Conservation (phyloP, 2,888 invertebrate genomes). For the Orthosia incerta region DNA sequence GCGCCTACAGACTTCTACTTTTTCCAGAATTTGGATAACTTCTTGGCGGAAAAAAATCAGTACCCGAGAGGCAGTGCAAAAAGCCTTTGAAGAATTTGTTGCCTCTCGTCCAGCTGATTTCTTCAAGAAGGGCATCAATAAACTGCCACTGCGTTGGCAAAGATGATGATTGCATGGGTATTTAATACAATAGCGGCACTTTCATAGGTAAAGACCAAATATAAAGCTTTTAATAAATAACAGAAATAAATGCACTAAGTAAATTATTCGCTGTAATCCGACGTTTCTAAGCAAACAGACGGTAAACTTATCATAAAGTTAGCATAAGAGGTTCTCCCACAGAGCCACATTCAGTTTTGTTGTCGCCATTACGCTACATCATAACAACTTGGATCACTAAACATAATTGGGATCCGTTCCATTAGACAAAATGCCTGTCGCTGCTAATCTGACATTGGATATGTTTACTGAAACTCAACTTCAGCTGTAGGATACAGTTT, state of each 20-base stretch:
- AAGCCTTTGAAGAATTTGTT: too few species aligned
- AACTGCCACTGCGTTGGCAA: too few species aligned
- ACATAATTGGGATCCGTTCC: slow-evolving; percentile 70
- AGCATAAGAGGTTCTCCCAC: slow-evolving; percentile 28
- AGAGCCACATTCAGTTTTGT: slow-evolving; percentile 52
- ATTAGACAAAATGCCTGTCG: slow-evolving; percentile 69
- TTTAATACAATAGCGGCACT: too few species aligned
- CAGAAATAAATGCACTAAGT: slow-evolving; percentile 24
- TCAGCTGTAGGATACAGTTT: slow-evolving; percentile 3
- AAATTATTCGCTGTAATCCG: slow-evolving; percentile 18
- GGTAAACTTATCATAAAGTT: slow-evolving; percentile 36
- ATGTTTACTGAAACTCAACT: slow-evolving; percentile 51
- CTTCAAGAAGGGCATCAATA: too few species aligned
- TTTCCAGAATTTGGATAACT: too few species aligned
- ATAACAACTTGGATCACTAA: slow-evolving; percentile 68
- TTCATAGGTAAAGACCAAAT: too few species aligned
- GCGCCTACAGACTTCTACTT: too few species aligned
- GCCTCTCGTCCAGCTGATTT: too few species aligned
- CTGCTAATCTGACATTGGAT: slow-evolving; percentile 64
- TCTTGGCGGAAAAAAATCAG: too few species aligned
- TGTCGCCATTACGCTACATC: slow-evolving; percentile 47
- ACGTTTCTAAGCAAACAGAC: slow-evolving; percentile 24
- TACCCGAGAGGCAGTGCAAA: too few species aligned
- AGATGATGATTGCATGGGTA: too few species aligned
- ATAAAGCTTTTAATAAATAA: too few species aligned